Percentiles rank a stretch among this genome's conserved stretches.
phyloP scores from a whole-genome alignment of 1,140 invertebrate species.

The Whitmania pigra region DNA sequence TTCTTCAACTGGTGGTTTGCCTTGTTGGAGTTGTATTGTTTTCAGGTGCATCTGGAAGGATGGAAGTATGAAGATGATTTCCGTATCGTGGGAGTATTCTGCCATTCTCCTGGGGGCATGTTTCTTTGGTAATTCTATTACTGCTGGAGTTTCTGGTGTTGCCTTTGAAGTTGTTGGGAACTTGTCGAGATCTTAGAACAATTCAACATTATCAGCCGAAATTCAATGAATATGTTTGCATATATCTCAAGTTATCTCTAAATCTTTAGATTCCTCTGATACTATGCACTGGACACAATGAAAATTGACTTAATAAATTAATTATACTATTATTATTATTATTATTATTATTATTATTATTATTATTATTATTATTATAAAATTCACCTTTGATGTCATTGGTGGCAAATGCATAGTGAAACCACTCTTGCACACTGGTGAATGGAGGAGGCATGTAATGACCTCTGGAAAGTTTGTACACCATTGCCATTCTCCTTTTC shows the following conservation, averaged over 20 bases:
- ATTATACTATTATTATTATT: too few relatives aligned
- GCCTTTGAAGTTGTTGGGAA: constrained; percentile 69
- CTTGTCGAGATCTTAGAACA: constrained; percentile 61
- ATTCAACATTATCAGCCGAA: not conserved
- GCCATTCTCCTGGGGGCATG: constrained; percentile 48
- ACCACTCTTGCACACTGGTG: constrained; percentile 85
- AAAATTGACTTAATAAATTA: too few relatives aligned
- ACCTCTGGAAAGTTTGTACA: constrained; percentile 75
- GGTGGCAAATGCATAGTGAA: constrained; percentile 84
- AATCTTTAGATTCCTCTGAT: too few relatives aligned
- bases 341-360: too few relatives aligned
- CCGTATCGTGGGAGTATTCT: constrained; percentile 73
- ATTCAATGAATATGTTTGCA: too few relatives aligned
- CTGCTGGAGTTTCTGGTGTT: constrained; percentile 31
- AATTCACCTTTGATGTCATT: constrained; percentile 75
- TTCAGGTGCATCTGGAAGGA: constrained; percentile 80
- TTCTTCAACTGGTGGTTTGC: constrained; percentile 32
- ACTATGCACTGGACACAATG: too few relatives aligned
- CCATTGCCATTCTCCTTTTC: constrained; percentile 71
- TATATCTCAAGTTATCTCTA: too few relatives aligned
- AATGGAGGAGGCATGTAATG: constrained; percentile 88
- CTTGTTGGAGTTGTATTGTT: constrained; percentile 63
- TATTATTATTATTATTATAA: too few relatives aligned
- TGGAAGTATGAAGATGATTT: constrained; percentile 88
- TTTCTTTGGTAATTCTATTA: not conserved